Base-by-base conservation (phyloP, 2,888 invertebrate genomes). In the Oscheius myriophilus region DNA sequence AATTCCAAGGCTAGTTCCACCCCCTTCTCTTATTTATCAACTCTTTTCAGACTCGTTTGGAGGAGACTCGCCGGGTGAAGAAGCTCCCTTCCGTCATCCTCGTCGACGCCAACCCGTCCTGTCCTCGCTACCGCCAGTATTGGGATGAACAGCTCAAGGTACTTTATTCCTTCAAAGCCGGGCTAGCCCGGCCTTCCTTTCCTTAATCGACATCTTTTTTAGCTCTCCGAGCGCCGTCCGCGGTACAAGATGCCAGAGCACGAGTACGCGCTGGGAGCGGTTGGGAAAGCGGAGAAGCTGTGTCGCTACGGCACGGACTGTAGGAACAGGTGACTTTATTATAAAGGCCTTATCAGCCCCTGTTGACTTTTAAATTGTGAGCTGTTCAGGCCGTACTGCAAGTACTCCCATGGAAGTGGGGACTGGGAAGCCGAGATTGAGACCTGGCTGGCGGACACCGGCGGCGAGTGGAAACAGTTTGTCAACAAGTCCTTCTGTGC, bases 361-460 rank as follows among this genome's bases (percentile, higher is more conserved):
- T n/a, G n/a, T n/a, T n/a, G n/a, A n/a, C n/a, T n/a, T n/a, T n/a
- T n/a, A n/a, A 33, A 33, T 33, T 9, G 9, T 33, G 3, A 33
- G 39, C 59, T 43, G 54, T 68, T 43, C 53, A 76, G 72, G 26
- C 73, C 62, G 12, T 54, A 42, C n/a, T 80, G 79, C 61, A 73
- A 75, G 33, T 80, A 69, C 45, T 45, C 49, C n/a, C 79, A 80
- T 63, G 76, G 77, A 14, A 54, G 41, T 41, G 55, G 64, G 7
- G 78, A 77, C 33, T 78, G 76, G 76, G 65, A 70, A 33, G 43
- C 42, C 1, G 77, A 78, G 26, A 70, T 71, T 64, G 46, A 46
- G 45, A 66, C 65, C 12, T 69, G 75, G 65, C 62, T 80, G 26
- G 70, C 72, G 16, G 69, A 75, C 45, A 71, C 69, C n/a, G 75